Base-by-base conservation (phyloP, 2,797 vertebrate genomes). In the Lepus townsendii region DNA sequence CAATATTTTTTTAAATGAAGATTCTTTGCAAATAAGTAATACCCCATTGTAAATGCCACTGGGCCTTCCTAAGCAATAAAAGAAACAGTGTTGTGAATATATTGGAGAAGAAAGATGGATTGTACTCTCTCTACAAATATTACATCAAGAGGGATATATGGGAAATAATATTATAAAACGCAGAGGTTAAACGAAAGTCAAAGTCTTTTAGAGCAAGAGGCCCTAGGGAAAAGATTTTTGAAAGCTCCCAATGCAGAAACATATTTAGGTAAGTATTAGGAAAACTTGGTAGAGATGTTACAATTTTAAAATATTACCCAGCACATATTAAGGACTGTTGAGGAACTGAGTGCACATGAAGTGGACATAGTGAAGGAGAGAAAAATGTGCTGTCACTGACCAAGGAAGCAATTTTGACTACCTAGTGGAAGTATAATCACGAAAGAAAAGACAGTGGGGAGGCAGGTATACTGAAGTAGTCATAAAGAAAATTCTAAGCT, bases 271-370 rank as follows among this genome's bases (percentile, higher is more conserved):
- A 66, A 73, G 17, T 17, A 83, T 93, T 96, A 17, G 42, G 80
- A 76, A 86, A 94, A 76, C 24, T 77, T 3, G 17, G 19, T 79
- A 11, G 57, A 63, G 30, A 76, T n/a, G 1, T 69, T 35, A 4
- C 35, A 35, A 35, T 72, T 69, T 88, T 11, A n/a, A 50, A 90
- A 75, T 10, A 2, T 5, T 54, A 77, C 35, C 76, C 50, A 73
- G 65, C 50, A 71, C 54, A 84, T 93, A 42, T 90, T 42, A 71
- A 95, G 26, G 97, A 88, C 35, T 94, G 27, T 54, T 66, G 71
- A 96, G 75, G 65, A 35, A 96, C 42, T 3, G 82, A 76, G 92
- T 78, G 12, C 24, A 38, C 73, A 27, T 86, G n/a, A 68, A 79
- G 24, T 68, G 14, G 32, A 72, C 17, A 11, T 63, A 66, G 2